phyloP scores from a whole-genome alignment of 2,797 vertebrate genomes.

The Enteromius anoplus region DNA sequence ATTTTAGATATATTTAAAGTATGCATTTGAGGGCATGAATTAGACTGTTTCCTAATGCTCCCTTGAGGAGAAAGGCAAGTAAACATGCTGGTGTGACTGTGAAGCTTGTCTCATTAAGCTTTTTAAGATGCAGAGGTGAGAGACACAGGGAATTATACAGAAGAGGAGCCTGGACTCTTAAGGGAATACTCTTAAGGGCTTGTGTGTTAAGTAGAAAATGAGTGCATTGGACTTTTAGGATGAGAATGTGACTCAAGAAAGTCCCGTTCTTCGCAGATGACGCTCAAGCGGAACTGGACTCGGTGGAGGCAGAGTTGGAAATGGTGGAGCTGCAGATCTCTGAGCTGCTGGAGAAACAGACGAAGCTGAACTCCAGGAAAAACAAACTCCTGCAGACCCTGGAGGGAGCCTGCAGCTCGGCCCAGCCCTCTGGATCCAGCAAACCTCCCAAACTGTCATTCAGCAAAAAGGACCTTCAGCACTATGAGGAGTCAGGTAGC shows the following conservation, averaged over 20 bases:
- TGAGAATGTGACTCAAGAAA: not conserved
- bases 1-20: not conserved
- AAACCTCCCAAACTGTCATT: slow-evolving; percentile 64
- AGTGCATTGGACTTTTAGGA: not conserved
- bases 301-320: slow-evolving; percentile 85
- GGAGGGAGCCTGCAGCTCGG: slow-evolving; percentile 73
- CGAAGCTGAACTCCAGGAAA: slow-evolving; percentile 82
- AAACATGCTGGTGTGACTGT: slow-evolving; percentile 37
- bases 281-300: slow-evolving; percentile 82
- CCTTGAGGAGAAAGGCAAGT: slow-evolving; percentile 7
- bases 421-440: slow-evolving; percentile 63
- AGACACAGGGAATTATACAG: slow-evolving; percentile 55
- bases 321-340: slow-evolving; percentile 86
- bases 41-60: not conserved
- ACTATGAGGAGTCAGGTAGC: slow-evolving; percentile 85
- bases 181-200: not conserved
- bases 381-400: slow-evolving; percentile 77
- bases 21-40: not conserved
- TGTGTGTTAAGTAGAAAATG: not conserved
- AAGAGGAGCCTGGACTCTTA: not conserved
- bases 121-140: slow-evolving; percentile 54
- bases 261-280: slow-evolving; percentile 69
- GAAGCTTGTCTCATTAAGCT: slow-evolving; percentile 44
- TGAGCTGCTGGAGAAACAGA: slow-evolving; percentile 86
- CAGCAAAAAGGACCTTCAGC: slow-evolving; percentile 70